Evolutionary conservation across 1,140 invertebrate genomes (phyloP).

Genomic region (Melipona quadrifasciata): DNA sequence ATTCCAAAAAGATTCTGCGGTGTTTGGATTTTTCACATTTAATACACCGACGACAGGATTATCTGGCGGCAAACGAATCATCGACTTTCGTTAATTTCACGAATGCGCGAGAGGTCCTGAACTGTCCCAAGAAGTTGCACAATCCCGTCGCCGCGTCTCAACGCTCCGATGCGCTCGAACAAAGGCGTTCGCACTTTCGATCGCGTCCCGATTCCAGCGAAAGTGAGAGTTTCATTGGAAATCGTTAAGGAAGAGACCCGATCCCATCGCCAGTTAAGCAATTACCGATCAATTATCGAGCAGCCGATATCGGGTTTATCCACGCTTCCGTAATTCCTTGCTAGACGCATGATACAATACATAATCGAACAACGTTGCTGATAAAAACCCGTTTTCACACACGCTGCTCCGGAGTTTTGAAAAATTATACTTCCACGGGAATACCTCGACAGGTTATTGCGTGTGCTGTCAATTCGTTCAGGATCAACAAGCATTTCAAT

Average conservation of each 20-base stretch:
- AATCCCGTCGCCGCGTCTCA: background rate
- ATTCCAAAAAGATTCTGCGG: too few species aligned
- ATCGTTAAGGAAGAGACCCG: constrained; percentile 8
- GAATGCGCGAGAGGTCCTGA: background rate
- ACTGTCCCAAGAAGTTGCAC: constrained; percentile 30
- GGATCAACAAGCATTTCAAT: too few species aligned
- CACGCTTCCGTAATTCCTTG: background rate
- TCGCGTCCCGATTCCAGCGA: constrained; percentile 15
- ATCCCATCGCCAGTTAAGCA: background rate
- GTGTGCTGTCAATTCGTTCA: too few species aligned
- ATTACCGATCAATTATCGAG: constrained; percentile 3
- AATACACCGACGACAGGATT: too few species aligned
- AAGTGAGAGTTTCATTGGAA: constrained; percentile 28
- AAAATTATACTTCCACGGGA: too few species aligned
- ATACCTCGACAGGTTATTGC: too few species aligned
- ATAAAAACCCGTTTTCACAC: too few species aligned
- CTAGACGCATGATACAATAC: background rate
- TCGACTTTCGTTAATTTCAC: background rate
- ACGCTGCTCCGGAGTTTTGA: too few species aligned
- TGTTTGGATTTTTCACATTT: too few species aligned
- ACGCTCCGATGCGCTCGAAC: constrained; percentile 42
- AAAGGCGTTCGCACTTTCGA: constrained; percentile 41
- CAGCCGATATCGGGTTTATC: background rate
- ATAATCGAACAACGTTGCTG: background rate
- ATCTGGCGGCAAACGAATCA: too few species aligned